Evolutionary conservation across 2,888 invertebrate genomes (phyloP).

Genomic region (Drosophila fungiperda): DNA sequence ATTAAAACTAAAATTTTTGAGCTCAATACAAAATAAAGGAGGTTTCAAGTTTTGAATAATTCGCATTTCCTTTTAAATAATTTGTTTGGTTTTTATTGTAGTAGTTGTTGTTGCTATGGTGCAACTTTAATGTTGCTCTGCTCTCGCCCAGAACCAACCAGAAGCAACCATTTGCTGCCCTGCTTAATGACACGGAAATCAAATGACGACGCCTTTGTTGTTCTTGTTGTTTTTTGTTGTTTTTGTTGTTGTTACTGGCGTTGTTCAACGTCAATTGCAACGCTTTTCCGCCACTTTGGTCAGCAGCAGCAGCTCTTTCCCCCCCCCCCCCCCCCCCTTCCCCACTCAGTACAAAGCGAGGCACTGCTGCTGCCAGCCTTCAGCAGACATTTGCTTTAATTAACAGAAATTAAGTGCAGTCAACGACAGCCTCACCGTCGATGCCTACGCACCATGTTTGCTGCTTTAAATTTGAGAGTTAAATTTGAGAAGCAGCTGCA

Average conservation of each 20-base stretch:
- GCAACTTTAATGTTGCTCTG: conserved; percentile 31
- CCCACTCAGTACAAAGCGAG: not conserved
- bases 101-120: conserved; percentile 5
- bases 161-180: conserved; percentile 36
- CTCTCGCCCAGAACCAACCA: conserved; percentile 25
- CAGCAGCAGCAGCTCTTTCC: conserved; percentile 29
- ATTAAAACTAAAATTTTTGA: not conserved
- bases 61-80: not conserved
- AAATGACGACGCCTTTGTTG: conserved; percentile 47
- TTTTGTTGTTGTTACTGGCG: conserved; percentile 1
- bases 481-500: conserved; percentile 10
- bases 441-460: conserved; percentile 63
- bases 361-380: conserved; percentile 9
- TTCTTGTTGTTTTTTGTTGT: not conserved
- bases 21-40: not conserved
- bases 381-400: conserved; percentile 71
- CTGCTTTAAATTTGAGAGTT: not conserved
- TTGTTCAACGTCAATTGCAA: conserved; percentile 58
- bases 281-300: conserved; percentile 66
- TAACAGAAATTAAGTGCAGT: conserved; percentile 72
- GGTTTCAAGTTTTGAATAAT: not conserved
- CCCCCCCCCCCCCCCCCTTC: not conserved
- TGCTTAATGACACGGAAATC: conserved; percentile 77
- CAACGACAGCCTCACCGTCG: conserved; percentile 14
- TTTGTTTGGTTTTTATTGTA: conserved; percentile 1